These are phyloP conservation scores for Trissonchulus latispiculum DNA, from an alignment of 2,888 invertebrate genomes.

Conservation along the genomic window DNA sequence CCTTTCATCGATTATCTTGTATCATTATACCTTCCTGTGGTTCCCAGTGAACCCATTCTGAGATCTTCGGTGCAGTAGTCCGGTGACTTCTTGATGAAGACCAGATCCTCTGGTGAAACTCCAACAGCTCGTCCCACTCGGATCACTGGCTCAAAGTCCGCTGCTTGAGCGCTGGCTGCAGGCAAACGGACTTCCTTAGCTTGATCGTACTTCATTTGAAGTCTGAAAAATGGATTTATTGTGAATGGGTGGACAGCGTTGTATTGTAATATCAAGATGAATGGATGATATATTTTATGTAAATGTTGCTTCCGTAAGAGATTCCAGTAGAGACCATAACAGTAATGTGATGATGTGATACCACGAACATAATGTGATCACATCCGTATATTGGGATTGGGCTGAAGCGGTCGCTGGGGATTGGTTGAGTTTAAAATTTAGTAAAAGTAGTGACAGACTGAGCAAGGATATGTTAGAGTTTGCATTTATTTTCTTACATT, in stretches of 20 bases:
- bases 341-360: too few species aligned
- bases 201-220: slow-evolving; percentile 35
- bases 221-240: slow-evolving; percentile 11
- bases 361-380: too few species aligned
- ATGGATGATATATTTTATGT: too few species aligned
- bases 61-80: slow-evolving; percentile 68
- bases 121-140: slow-evolving; percentile 37
- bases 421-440: too few species aligned
- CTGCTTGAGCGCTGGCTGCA: background rate
- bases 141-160: slow-evolving; percentile 27
- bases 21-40: slow-evolving; percentile 64
- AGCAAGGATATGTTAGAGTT: background rate
- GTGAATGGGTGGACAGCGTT: too few species aligned
- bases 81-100: slow-evolving; percentile 67
- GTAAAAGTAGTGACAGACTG: background rate
- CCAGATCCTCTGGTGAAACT: slow-evolving; percentile 55
- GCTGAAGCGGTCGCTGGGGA: too few species aligned
- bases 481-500: slow-evolving; percentile 26
- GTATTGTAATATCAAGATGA: too few species aligned
- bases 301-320: too few species aligned
- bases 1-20: too few species aligned
- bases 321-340: too few species aligned
- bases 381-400: too few species aligned
- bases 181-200: slow-evolving; percentile 52
- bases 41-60: slow-evolving; percentile 64